Conservation (phyloP, 2,113 vertebrate genomes). For the Oenanthe melanoleuca region DNA sequence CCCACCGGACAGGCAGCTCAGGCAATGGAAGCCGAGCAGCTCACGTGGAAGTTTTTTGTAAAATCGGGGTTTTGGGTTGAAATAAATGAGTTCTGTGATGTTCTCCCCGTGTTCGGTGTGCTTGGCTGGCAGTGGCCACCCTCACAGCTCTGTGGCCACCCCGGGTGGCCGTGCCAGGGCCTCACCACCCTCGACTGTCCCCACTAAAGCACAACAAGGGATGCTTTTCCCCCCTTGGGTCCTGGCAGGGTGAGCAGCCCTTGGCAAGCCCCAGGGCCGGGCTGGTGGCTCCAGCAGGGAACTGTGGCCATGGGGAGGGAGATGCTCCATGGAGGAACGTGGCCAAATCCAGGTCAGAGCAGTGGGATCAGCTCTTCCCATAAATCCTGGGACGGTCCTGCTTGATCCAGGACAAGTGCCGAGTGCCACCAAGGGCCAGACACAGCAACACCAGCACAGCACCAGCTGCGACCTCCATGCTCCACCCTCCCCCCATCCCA, state of each 20-base stretch:
- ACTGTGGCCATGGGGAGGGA: accelerated
- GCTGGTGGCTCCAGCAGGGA: accelerated
- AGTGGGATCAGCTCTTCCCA: not conserved
- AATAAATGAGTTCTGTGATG: not conserved
- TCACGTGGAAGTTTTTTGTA: not conserved
- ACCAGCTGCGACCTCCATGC: no score
- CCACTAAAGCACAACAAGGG: not conserved
- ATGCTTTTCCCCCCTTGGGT: accelerated
- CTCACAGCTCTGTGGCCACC: accelerated
- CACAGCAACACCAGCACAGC: no score
- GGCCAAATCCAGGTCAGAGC: not conserved
- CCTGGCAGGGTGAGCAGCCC: not conserved
- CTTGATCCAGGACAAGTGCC: not conserved
- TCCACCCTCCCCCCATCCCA: no score
- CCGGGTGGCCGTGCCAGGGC: not conserved
- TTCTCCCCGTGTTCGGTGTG: accelerated
- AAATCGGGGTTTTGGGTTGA: not conserved
- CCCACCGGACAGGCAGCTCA: accelerated
- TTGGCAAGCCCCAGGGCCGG: not conserved
- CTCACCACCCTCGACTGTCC: not conserved
- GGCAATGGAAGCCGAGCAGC: not conserved
- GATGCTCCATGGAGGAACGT: accelerated
- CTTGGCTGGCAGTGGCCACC: not conserved
- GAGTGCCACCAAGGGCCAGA: not conserved
- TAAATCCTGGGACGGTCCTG: not conserved